Evolutionary conservation across 2,113 vertebrate genomes (phyloP), one percentile per base, ranked within the genome.

Genomic region (Tursiops truncatus): DNA sequence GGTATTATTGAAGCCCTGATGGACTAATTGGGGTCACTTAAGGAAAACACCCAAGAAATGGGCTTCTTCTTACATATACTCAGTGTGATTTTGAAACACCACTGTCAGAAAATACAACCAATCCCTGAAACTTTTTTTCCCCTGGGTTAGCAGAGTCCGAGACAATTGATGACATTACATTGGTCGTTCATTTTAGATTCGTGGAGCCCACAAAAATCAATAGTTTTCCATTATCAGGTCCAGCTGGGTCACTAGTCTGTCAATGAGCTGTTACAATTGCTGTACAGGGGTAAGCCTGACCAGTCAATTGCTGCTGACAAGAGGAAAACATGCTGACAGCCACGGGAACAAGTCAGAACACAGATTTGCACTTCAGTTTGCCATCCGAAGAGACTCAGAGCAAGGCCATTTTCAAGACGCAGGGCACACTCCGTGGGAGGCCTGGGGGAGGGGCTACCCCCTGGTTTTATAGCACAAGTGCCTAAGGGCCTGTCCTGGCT

Each of bases 171-270:
- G 99, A 98, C 97, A 99, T 99, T 99, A 98, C 98, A 98, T 98
- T 56, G 97, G 98, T 98, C 98, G 97, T 99, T 99, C 98, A 98
- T 99, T 99, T 98, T 98, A 98, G 99, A 99, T 99, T 98, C 98
- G 98, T 98, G 95, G 98, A 99, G 98, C 98, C 98, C 98, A 98
- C 97, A 98, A 99, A 99, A 99, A 99, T 99, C 99, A 99, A 99
- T 99, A 99, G 98, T 99, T 99, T 99, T 99, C 99, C 99, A 99
- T 99, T 99, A 99, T 99, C 98, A 98, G 99, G 99, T 99, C 99
- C 98, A 98, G 99, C 99, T 98, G 99, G 99, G 99, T 99, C 99
- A 99, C 99, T 99, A 98, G 99, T 99, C 99, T 99, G 99, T 99
- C 99, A 99, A 99, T 99, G 99, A 99, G 99, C 99, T 99, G 99